Evolutionary conservation across 1,140 invertebrate species (phyloP).

Genomic region (Piezodorus guildinii): DNA sequence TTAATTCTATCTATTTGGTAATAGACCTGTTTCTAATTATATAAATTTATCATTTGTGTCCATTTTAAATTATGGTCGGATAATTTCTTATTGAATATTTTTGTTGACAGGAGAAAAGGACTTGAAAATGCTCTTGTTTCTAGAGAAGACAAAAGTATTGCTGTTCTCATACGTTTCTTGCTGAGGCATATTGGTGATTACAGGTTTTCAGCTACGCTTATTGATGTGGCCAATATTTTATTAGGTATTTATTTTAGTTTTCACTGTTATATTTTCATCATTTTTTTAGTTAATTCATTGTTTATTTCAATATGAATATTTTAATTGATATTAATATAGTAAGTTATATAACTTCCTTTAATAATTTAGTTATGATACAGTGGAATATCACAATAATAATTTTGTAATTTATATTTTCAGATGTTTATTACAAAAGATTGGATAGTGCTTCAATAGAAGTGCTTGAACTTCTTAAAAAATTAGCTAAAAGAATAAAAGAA

Average conservation of each 20-base stretch:
- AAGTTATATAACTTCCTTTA: too few species aligned
- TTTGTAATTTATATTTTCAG: conserved; percentile 29
- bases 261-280: background rate
- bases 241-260: conserved; percentile 40
- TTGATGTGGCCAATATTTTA: conserved; percentile 59
- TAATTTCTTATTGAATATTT: too few species aligned
- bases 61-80: background rate
- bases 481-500: conserved; percentile 47
- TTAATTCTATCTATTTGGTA: too few species aligned
- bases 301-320: background rate
- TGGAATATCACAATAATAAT: too few species aligned
- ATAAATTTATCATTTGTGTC: too few species aligned
- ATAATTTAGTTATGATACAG: too few species aligned
- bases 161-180: conserved; percentile 62
- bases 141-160: conserved; percentile 51
- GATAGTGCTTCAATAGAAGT: conserved; percentile 43
- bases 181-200: conserved; percentile 58
- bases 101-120: conserved; percentile 46
- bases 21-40: too few species aligned
- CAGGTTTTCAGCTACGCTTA: conserved; percentile 56
- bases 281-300: background rate
- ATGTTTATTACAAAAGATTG: conserved; percentile 53
- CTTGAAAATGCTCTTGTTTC: conserved; percentile 55
- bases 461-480: conserved; percentile 43
- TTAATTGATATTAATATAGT: too few species aligned